Conservation (phyloP, 2,113 vertebrate genomes). For the Muntiacus muntjak region DNA sequence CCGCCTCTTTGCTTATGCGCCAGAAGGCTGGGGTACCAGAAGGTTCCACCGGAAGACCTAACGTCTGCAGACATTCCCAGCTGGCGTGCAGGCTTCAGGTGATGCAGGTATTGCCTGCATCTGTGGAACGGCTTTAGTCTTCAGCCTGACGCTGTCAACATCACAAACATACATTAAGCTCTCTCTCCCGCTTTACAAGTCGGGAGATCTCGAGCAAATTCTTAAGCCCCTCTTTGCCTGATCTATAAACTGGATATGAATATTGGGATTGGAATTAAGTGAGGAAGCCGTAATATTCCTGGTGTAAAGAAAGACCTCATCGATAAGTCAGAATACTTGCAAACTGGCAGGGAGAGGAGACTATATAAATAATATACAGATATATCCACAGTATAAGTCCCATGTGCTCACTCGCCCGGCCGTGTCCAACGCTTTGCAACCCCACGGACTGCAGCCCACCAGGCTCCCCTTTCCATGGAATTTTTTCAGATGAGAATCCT, state of each 20-base stretch:
- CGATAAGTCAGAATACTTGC: background rate
- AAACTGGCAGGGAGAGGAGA: accelerated
- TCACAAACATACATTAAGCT: accelerated
- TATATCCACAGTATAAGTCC: background rate
- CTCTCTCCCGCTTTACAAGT: accelerated
- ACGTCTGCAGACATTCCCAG: accelerated
- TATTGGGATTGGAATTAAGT: too few relatives aligned
- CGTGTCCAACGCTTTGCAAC: background rate
- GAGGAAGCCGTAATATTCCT: background rate
- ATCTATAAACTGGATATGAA: background rate
- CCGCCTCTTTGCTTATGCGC: accelerated
- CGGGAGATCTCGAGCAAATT: background rate
- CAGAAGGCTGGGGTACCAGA: background rate
- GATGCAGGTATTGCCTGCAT: accelerated
- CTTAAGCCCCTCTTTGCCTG: too few relatives aligned
- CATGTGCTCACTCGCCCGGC: background rate
- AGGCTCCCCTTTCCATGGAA: background rate
- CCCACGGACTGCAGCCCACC: background rate
- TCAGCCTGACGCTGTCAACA: background rate
- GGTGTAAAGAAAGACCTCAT: accelerated
- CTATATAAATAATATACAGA: too few relatives aligned
- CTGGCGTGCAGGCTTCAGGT: accelerated
- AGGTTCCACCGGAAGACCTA: background rate
- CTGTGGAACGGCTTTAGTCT: background rate
- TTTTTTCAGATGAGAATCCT: background rate